Conservation (phyloP, 2,113 vertebrate genomes). For the Castor canadensis region DNA sequence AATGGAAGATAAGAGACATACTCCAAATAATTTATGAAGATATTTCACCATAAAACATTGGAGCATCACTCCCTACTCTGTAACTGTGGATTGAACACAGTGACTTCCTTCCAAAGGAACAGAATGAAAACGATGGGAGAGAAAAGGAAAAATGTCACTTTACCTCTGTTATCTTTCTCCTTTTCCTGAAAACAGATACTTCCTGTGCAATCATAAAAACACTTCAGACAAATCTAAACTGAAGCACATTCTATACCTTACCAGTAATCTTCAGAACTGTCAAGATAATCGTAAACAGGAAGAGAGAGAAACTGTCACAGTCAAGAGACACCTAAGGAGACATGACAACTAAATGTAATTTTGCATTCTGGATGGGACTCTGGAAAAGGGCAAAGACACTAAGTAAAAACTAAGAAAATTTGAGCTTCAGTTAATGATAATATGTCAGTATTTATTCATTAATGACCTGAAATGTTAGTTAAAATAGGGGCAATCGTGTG, state of each 20-base stretch:
- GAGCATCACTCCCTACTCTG: neutral
- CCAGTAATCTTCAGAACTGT: neutral
- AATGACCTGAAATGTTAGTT: constrained; percentile 7
- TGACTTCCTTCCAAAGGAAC: neutral
- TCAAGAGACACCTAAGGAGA: neutral
- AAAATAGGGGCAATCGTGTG: neutral
- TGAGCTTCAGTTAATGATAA: neutral
- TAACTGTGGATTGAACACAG: neutral
- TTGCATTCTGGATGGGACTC: too few relatives aligned
- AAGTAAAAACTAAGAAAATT: neutral
- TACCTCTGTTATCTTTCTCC: neutral
- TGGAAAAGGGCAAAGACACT: neutral
- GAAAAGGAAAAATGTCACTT: neutral
- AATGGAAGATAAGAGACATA: neutral
- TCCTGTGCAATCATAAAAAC: neutral
- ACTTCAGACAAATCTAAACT: neutral
- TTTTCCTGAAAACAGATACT: neutral
- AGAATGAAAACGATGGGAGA: neutral
- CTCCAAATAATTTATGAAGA: neutral
- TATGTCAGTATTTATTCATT: neutral
- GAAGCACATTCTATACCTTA: neutral
- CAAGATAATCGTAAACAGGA: neutral
- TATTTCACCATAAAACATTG: neutral
- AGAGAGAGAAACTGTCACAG: neutral
- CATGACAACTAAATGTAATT: too few relatives aligned